A percentile compares a stretch with the other conserved stretches of the same genome.
These are phyloP conservation scores for Philhelius pedissequus DNA, from an alignment of 2,888 invertebrate species.

Conservation along the genomic window DNA sequence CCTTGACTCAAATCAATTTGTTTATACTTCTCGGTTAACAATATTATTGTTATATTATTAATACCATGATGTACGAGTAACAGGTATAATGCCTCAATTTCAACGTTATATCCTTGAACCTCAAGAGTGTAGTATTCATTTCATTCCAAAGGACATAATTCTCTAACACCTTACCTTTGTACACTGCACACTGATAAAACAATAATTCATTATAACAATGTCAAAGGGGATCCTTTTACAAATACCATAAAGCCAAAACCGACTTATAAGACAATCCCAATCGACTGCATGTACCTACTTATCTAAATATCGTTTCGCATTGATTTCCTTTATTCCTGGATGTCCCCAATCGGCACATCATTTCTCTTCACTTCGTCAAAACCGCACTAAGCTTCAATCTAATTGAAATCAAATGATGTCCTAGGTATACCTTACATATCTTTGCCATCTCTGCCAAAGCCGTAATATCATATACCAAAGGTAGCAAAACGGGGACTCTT, in stretches of 20 bases:
- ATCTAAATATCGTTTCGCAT: background rate
- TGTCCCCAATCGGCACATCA: background rate
- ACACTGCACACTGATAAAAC: background rate
- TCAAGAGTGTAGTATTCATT: too few species aligned
- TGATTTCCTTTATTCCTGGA: conserved; percentile 8
- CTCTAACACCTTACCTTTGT: too few species aligned
- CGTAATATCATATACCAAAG: background rate
- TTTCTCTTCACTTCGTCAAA: conserved; percentile 8
- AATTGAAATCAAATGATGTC: conserved; percentile 64
- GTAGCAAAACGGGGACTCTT: background rate
- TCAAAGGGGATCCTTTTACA: background rate
- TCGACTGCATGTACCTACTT: background rate
- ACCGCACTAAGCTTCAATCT: conserved; percentile 46
- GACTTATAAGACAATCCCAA: background rate
- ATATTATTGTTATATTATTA: too few species aligned
- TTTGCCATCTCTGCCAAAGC: background rate
- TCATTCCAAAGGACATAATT: too few species aligned
- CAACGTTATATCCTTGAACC: too few species aligned
- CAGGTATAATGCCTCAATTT: too few species aligned
- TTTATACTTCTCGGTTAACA: too few species aligned
- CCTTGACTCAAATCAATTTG: too few species aligned
- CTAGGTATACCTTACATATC: background rate
- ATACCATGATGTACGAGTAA: too few species aligned
- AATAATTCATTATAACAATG: background rate
- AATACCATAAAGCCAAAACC: background rate